Evolutionary conservation across 2,888 invertebrate species (phyloP), one percentile per base, ranked within the genome.

Genomic region (Drosophila parthenogenetica): DNA sequence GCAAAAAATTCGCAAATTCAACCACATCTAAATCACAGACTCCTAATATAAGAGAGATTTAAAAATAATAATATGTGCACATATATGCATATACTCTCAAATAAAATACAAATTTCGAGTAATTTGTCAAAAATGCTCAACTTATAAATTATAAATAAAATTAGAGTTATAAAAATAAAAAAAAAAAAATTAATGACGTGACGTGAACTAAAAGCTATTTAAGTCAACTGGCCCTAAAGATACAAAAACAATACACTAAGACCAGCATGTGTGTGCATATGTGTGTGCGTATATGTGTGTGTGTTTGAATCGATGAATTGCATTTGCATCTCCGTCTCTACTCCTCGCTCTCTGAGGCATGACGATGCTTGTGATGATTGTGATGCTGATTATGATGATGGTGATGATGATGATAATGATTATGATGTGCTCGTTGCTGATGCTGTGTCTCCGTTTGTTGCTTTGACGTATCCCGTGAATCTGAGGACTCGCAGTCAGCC

Each of bases 1-100:
- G 51, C 61, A 82, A 76, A 82, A 73, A 76, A 77, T 73, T 70
- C 60, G 71, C 74, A 79, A 86, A 75, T 79, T 91, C 87, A 90
- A 90, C 89, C 90, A 90, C 91, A 89, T 89, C 85, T 84, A 87
- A 88, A 90, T 90, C 91, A 90, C 90, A 91, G 90, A 84, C 87
- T 89, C 89, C 90, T 90, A 87, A 87, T 83, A 87, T 89, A 83
- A 80, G 77, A 89, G 74, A 82, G 89, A 77, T 74, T 82, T 69
- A 69, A 69, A 70, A 66, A 50, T 58, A 42, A 70, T 63, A 63
- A 62, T 68, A 69, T 77, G 45, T 45, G 49, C 55, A 67, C 48
- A 60, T 72, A 60, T 59, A 50, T 35, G 39, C 37, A 29, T 46
- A 51, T 51, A 67, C 74, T 63, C 59, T 73, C 78, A 75, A 77